Evolutionary conservation across 1,140 invertebrate genomes (phyloP).

Genomic region (Meloidogyne hapla): DNA sequence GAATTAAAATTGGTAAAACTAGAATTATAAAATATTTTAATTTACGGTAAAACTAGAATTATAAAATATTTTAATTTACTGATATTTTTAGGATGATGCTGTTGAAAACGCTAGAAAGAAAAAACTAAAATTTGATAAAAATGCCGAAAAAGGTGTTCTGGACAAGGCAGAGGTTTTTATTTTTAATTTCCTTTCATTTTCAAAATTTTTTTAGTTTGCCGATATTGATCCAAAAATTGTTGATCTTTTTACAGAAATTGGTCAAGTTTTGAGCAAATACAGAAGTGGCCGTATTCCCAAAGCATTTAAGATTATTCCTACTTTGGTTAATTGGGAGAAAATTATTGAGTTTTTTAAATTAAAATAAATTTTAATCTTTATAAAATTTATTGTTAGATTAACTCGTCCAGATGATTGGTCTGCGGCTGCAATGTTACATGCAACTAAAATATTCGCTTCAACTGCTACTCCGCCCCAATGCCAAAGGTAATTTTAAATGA

Average conservation of each 20-base stretch:
- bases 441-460: conserved; percentile 89
- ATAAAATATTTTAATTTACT: conserved; percentile 35
- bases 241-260: conserved; percentile 82
- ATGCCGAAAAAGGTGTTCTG: conserved; percentile 15
- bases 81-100: conserved; percentile 38
- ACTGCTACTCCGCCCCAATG: conserved; percentile 94
- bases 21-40: conserved; percentile 39
- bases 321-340: conserved; percentile 88
- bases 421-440: conserved; percentile 92
- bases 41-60: conserved; percentile 47
- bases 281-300: conserved; percentile 93
- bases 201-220: conserved; percentile 25
- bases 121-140: conserved; percentile 42
- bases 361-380: conserved; percentile 12
- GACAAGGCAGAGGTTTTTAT: conserved; percentile 2
- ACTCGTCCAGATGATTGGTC: conserved; percentile 71
- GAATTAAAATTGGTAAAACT: conserved; percentile 39
- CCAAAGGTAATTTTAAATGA: conserved; percentile 70
- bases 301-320: conserved; percentile 93
- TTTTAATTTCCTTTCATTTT: not conserved
- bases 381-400: conserved; percentile 47
- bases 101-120: conserved; percentile 53
- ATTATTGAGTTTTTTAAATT: conserved; percentile 50
- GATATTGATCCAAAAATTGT: conserved; percentile 73
- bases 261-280: conserved; percentile 71